Evolutionary conservation across 2,113 vertebrate genomes (phyloP).

Genomic region (Passer montanus): DNA sequence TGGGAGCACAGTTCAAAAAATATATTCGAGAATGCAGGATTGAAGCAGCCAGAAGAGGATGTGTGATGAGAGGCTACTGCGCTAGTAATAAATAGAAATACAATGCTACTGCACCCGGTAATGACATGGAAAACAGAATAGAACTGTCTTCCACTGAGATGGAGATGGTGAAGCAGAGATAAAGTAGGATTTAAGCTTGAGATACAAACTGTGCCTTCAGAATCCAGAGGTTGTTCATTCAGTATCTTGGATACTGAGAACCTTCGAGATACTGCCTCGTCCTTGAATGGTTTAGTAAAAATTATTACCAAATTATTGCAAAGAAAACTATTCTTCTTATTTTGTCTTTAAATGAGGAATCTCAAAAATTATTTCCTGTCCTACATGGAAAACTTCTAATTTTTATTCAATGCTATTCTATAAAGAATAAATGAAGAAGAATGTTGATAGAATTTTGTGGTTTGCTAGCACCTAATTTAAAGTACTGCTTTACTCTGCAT

Average conservation of each 20-base stretch:
- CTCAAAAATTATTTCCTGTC: neutral
- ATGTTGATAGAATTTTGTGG: neutral
- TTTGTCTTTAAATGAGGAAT: neutral
- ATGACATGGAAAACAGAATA: neutral
- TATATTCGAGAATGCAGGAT: neutral
- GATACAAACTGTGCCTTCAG: neutral
- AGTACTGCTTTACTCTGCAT: neutral
- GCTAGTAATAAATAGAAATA: slow-evolving; percentile 22
- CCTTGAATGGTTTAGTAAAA: neutral
- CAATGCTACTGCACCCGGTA: neutral
- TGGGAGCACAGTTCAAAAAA: slow-evolving; percentile 43
- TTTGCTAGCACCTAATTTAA: neutral
- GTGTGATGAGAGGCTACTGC: neutral
- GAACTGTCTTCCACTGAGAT: neutral
- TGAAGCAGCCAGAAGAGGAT: neutral
- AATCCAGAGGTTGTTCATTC: neutral
- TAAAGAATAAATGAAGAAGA: neutral
- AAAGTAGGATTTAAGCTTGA: neutral
- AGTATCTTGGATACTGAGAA: neutral
- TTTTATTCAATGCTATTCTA: neutral
- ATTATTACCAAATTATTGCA: neutral
- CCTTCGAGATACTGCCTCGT: neutral
- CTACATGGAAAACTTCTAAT: neutral
- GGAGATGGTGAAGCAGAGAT: neutral
- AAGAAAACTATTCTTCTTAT: neutral